These are phyloP conservation scores for Plutomurus gul DNA, from an alignment of 1,140 invertebrate species.

Conservation along the genomic window DNA sequence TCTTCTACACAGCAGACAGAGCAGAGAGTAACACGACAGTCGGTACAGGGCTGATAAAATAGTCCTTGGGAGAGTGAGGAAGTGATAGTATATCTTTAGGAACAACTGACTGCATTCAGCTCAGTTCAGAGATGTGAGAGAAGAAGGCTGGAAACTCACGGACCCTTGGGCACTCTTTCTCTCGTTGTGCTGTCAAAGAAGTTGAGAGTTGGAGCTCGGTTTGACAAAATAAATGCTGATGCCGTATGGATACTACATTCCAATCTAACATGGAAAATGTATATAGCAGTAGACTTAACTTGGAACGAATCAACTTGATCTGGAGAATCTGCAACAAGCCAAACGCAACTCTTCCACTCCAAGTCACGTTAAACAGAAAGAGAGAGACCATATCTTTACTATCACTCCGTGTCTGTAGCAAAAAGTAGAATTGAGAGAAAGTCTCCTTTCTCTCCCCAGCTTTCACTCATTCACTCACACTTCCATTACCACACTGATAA, in stretches of 20 bases:
- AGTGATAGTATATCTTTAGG: no score
- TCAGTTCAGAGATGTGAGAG: not conserved
- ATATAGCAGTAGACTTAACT: not conserved
- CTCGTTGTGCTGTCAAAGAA: not conserved
- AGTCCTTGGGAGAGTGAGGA: no score
- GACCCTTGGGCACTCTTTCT: slow-evolving; percentile 22
- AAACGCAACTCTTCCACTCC: not conserved
- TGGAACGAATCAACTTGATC: not conserved
- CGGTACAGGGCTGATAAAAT: no score
- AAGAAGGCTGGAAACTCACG: not conserved
- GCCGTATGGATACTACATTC: not conserved
- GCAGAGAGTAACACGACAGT: no score
- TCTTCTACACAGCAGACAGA: no score
- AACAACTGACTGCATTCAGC: no score
- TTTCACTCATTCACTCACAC: slow-evolving; percentile 1
- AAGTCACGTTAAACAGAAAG: not conserved
- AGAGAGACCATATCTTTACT: no score
- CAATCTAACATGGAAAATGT: slow-evolving; percentile 1
- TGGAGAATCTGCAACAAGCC: not conserved
- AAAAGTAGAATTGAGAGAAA: not conserved
- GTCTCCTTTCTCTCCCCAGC: not conserved
- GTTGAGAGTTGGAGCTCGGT: not conserved
- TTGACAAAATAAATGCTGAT: slow-evolving; percentile 30
- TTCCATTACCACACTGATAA: not conserved
- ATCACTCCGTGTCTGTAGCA: not conserved